These are phyloP conservation scores for Antheraea pernyi DNA, from an alignment of 1,140 invertebrate species.

Conservation along the genomic window DNA sequence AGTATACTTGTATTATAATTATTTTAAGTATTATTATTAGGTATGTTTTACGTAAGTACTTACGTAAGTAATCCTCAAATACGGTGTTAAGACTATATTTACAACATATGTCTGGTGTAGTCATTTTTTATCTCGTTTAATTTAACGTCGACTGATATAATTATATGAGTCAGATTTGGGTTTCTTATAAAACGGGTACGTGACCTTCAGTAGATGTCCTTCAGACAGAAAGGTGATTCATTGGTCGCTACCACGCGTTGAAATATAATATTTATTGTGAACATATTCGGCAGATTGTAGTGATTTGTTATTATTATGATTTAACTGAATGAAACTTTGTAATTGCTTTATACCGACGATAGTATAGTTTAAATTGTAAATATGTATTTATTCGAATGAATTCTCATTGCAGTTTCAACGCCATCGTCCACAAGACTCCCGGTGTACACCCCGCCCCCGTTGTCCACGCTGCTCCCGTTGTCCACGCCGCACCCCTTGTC, in stretches of 20 bases:
- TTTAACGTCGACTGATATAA: background rate
- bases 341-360: no score
- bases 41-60: no score
- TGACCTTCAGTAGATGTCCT: background rate
- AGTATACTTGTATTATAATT: no score
- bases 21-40: no score
- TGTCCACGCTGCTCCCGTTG: constrained; percentile 26
- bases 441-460: constrained; percentile 66
- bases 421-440: constrained; percentile 74
- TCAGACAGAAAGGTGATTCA: constrained; percentile 16
- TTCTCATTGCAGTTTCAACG: constrained; percentile 71
- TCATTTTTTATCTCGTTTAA: background rate
- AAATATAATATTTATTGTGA: constrained; percentile 42
- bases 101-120: background rate
- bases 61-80: background rate
- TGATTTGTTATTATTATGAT: constrained; percentile 54
- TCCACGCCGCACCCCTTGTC: constrained; percentile 32
- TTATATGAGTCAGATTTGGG: background rate
- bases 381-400: no score
- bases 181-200: constrained; percentile 1
- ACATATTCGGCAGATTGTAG: constrained; percentile 42
- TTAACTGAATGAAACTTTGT: no score
- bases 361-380: no score
- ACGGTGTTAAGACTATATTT: background rate
- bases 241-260: constrained; percentile 31